Evolutionary conservation across 1,140 invertebrate genomes (phyloP).

Genomic region (Manduca sexta): DNA sequence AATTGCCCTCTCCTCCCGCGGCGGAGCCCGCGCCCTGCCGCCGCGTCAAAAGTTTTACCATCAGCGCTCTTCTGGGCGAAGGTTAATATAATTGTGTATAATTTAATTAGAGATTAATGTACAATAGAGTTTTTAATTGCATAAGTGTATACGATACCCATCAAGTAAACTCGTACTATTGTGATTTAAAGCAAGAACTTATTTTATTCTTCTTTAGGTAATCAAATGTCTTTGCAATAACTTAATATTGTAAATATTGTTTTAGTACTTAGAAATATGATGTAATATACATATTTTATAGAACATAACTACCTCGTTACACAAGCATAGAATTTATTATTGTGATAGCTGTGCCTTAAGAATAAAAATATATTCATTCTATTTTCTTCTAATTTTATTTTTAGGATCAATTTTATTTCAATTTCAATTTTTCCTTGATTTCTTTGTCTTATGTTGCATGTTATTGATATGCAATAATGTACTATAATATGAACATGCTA

Average conservation of each 20-base stretch:
- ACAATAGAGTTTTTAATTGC: too few species aligned
- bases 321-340: conserved; percentile 23
- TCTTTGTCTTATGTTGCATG: too few species aligned
- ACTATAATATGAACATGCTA: too few species aligned
- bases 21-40: conserved; percentile 44
- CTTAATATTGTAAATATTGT: background rate
- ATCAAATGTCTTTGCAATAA: background rate
- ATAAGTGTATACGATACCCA: too few species aligned
- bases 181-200: background rate
- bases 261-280: background rate
- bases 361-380: background rate
- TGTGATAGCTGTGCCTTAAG: conserved; percentile 48
- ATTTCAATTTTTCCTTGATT: too few species aligned
- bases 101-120: background rate
- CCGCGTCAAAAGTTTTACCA: conserved; percentile 62
- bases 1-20: conserved; percentile 29
- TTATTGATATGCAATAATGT: too few species aligned
- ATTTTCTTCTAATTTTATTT: too few species aligned
- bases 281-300: too few species aligned
- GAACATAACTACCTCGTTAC: conserved; percentile 33
- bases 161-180: too few species aligned
- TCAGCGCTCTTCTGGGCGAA: conserved; percentile 61
- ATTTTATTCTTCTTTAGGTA: background rate
- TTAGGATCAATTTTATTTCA: too few species aligned
- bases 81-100: conserved; percentile 33